Conservation (phyloP, 2,797 vertebrate species). For the Notamacropus eugenii region DNA sequence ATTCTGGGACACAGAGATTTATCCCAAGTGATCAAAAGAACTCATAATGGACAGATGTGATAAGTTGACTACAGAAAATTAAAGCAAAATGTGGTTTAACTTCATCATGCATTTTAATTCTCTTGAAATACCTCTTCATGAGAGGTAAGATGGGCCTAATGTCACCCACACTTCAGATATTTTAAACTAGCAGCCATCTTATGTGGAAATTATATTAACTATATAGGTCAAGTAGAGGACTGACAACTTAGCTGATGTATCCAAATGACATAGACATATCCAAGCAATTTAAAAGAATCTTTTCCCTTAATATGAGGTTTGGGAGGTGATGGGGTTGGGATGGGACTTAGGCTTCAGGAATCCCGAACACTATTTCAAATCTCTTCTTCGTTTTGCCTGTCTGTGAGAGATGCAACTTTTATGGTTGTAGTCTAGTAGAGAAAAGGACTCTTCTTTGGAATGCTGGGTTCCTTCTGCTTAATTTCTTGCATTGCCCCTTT, state of each 20-base stretch:
- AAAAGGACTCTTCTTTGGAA: background rate
- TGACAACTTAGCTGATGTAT: conserved; percentile 39
- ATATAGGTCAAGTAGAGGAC: conserved; percentile 35
- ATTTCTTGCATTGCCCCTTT: background rate
- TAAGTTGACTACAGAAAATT: conserved; percentile 5
- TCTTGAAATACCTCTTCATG: conserved; percentile 20
- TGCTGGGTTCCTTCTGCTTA: background rate
- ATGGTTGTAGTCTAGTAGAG: background rate
- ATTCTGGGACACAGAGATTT: conserved; percentile 47
- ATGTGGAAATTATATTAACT: conserved; percentile 62
- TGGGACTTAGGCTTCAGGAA: background rate
- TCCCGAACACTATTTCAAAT: background rate
- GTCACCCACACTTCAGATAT: conserved; percentile 42
- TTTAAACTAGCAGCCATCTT: conserved; percentile 62
- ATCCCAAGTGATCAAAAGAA: conserved; percentile 1
- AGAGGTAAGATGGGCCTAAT: background rate
- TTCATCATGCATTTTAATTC: background rate
- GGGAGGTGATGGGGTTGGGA: background rate
- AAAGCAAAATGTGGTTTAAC: conserved; percentile 31
- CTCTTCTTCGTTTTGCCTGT: conserved; percentile 22
- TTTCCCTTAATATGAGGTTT: background rate
- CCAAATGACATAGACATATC: conserved; percentile 5
- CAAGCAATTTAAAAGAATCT: conserved; percentile 1
- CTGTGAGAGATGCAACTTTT: background rate
- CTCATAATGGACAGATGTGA: background rate